Evolutionary conservation across 2,888 invertebrate genomes (phyloP).

Genomic region (Euzophera pinguis): DNA sequence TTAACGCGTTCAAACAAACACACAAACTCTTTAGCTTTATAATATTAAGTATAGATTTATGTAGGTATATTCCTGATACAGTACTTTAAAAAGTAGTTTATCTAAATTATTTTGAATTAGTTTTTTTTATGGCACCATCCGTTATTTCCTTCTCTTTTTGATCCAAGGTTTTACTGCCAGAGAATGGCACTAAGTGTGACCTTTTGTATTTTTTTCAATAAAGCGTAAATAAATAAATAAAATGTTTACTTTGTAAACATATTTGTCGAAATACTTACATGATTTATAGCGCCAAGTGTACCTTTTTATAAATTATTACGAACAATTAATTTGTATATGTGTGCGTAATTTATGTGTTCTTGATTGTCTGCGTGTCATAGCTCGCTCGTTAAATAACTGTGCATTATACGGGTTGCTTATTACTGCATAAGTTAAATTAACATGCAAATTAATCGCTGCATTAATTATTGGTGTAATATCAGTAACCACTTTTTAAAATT

Average conservation of each 20-base stretch:
- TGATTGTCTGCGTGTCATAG: slow-evolving; percentile 26
- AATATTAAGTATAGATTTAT: too few relatives aligned
- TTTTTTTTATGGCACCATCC: too few relatives aligned
- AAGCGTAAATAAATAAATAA: too few relatives aligned
- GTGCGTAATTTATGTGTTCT: slow-evolving; percentile 31
- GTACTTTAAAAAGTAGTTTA: too few relatives aligned
- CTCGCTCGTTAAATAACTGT: slow-evolving; percentile 41
- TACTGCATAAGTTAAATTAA: slow-evolving; percentile 39
- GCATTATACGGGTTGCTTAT: slow-evolving; percentile 34
- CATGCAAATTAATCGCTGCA: slow-evolving; percentile 44
- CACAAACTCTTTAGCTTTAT: too few relatives aligned
- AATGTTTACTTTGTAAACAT: not conserved
- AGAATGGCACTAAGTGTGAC: too few relatives aligned
- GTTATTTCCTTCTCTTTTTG: too few relatives aligned
- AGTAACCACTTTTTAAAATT: not conserved
- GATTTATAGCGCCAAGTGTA: slow-evolving; percentile 14
- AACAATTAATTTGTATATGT: slow-evolving; percentile 46
- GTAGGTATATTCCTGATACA: too few relatives aligned
- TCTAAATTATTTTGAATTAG: too few relatives aligned
- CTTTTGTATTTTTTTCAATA: too few relatives aligned
- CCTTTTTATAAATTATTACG: slow-evolving; percentile 21
- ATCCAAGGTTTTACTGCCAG: too few relatives aligned
- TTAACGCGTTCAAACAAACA: too few relatives aligned
- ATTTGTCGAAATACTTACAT: not conserved
- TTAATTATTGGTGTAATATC: slow-evolving; percentile 17